phyloP scores from a whole-genome alignment of 1,140 invertebrate species.

The Zaprionus tsacasi region DNA sequence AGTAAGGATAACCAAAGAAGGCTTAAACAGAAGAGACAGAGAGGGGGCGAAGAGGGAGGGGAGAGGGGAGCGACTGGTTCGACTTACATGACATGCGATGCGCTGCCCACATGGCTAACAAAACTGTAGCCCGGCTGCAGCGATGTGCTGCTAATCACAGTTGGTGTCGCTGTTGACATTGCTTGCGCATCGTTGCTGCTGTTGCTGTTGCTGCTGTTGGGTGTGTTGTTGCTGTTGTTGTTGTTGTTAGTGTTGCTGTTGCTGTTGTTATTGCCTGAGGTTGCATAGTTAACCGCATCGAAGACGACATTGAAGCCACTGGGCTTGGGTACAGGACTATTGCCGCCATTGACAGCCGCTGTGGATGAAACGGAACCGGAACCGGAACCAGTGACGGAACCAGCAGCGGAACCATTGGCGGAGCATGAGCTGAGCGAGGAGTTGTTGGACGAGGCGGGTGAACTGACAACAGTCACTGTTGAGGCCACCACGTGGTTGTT shows the following conservation, averaged over 20 bases:
- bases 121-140: constrained; percentile 59
- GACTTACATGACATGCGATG: constrained; percentile 67
- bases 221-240: constrained; percentile 37
- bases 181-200: constrained; percentile 19
- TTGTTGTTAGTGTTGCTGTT: constrained; percentile 35
- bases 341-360: constrained; percentile 76
- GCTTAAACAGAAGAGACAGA: neutral
- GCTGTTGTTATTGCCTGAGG: constrained; percentile 33
- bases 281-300: constrained; percentile 68
- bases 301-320: constrained; percentile 53
- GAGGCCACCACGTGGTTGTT: constrained; percentile 59
- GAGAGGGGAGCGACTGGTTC: neutral
- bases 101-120: constrained; percentile 48
- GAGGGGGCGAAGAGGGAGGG: neutral
- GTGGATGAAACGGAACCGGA: constrained; percentile 65
- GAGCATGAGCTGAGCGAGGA: constrained; percentile 66
- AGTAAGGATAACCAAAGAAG: too few species aligned
- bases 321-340: constrained; percentile 68
- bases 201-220: constrained; percentile 18
- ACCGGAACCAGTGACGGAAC: constrained; percentile 38
- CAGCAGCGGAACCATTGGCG: constrained; percentile 44
- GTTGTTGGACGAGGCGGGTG: constrained; percentile 79
- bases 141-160: constrained; percentile 43
- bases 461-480: constrained; percentile 77
- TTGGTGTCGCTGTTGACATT: constrained; percentile 22